These are phyloP conservation scores for Vanessa atalanta DNA, from an alignment of 1,140 invertebrate genomes.

Conservation along the genomic window DNA sequence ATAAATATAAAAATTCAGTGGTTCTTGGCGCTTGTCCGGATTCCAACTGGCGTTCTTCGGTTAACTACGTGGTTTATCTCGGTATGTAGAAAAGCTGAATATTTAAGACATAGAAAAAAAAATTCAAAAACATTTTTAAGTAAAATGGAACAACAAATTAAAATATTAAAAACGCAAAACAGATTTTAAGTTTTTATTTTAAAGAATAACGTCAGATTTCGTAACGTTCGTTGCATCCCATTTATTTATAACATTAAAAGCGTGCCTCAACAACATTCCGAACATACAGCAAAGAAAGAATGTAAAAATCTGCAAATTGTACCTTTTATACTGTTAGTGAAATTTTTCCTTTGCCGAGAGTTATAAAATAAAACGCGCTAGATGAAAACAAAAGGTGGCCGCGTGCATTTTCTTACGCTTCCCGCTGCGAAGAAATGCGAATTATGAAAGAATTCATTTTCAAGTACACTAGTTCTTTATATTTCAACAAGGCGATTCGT, in stretches of 20 bases:
- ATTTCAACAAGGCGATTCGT: slow-evolving; percentile 2
- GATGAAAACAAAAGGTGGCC: slow-evolving; percentile 39
- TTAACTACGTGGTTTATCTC: too few relatives aligned
- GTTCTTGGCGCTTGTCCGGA: too few relatives aligned
- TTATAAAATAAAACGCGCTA: slow-evolving; percentile 37
- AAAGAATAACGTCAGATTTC: neutral
- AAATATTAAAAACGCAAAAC: neutral
- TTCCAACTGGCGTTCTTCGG: too few relatives aligned
- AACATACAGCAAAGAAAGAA: slow-evolving; percentile 30
- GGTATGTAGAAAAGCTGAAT: too few relatives aligned
- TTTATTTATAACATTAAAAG: slow-evolving; percentile 37
- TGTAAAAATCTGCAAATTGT: slow-evolving; percentile 31
- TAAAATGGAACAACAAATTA: neutral
- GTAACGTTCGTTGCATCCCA: slow-evolving; percentile 8
- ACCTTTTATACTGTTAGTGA: slow-evolving; percentile 29
- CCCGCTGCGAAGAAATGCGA: slow-evolving; percentile 23
- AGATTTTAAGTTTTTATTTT: neutral
- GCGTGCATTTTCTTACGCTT: slow-evolving; percentile 37
- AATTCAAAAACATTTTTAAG: neutral
- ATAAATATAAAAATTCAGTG: too few relatives aligned
- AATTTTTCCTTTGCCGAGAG: slow-evolving; percentile 38
- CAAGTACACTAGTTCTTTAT: slow-evolving; percentile 18
- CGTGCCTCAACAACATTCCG: slow-evolving; percentile 11
- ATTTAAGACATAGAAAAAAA: neutral
- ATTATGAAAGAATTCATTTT: slow-evolving; percentile 27